Base-by-base conservation (phyloP, 2,888 invertebrate genomes). In the Agrochola macilenta region DNA sequence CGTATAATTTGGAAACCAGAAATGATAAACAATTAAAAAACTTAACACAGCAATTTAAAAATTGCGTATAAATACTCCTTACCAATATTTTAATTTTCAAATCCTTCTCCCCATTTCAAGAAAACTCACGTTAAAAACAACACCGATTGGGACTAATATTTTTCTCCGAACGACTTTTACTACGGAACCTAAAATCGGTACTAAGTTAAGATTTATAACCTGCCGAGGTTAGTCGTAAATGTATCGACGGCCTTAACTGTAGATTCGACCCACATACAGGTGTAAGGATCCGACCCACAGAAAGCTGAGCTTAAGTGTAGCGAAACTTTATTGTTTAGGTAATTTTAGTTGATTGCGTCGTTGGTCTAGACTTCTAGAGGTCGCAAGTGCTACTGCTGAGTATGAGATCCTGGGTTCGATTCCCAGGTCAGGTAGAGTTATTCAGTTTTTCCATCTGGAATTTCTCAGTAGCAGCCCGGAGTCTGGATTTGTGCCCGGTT, bases 121-220 rank as follows among this genome's bases (percentile, higher is more conserved):
- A 74, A 66, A 80, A 71, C 81, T 81, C 69, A 39, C 54, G 26
- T 69, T 39, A 66, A 60, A 75, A 84, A 63, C 58, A 54, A 66
- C 58, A 72, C 57, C 43, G 69, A 83, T 85, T 78, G 66, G 64
- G 76, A 80, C 71, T 72, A 76, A 69, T 79, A 87, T 81, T 87
- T 89, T 76, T 76, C 83, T 65, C 66, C 52, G 26, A 58, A 72
- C 71, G 85, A 83, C 79, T 79, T 88, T 87, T 87, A 88, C 79
- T 78, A 81, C 77, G 78, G 75, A 74, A 81, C 83, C 88, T 83
- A 87, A 88, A 88, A 88, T 87, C 81, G 86, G 87, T 84, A 89
- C 79, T 82, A 82, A 87, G 89, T 89, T 88, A 88, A 87, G 88
- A 90, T 91, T 90, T 89, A 90, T 87, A 78, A 84, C 87, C 85